Base-by-base conservation (phyloP, 2,888 invertebrate genomes). In the Ectobius pallidus region DNA sequence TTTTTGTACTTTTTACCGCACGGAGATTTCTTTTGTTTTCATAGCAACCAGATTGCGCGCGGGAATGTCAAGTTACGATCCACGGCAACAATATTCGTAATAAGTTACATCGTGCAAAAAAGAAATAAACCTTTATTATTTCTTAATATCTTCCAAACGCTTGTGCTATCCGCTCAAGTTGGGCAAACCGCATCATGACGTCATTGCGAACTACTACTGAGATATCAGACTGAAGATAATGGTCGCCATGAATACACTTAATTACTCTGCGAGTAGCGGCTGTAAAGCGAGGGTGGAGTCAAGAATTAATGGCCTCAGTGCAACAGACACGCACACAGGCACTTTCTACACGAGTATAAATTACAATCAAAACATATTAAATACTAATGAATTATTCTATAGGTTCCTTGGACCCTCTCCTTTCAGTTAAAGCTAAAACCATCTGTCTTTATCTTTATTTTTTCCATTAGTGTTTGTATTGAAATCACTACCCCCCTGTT, bases 161-260 rank as follows among this genome's bases (percentile, higher is more conserved):
- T n/a, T n/a, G n/a, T n/a, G n/a, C n/a, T 32, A 25, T 3, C 25
- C 58, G 16, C 27, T n/a, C 32, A n/a, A n/a, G 46, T n/a, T 14
- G 16, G n/a, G 11, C 46, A 58, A 58, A 58, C 58, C 58, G 58
- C 16, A 58, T 58, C 58, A n/a, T 58, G 58, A 58, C 58, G 58
- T 58, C 58, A 58, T 30, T 30, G 27, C 30, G 58, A 58, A 58
- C 58, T 58, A 58, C 30, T 58, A 58, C 58, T 58, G 14, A 7
- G 58, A 58, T 58, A 58, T 7, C 58, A 58, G 58, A 58, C 32
- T 27, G 58, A 3, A 58, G 58, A 58, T 58, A 58, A 58, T 58
- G 58, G 32, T n/a, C 58, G 58, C 58, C 30, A 58, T 58, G 58
- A 58, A 58, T 58, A 58, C 58, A 58, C 58, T 58, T 58, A 58